phyloP scores from a whole-genome alignment of 2,113 vertebrate species.

The Oreotragus oreotragus region DNA sequence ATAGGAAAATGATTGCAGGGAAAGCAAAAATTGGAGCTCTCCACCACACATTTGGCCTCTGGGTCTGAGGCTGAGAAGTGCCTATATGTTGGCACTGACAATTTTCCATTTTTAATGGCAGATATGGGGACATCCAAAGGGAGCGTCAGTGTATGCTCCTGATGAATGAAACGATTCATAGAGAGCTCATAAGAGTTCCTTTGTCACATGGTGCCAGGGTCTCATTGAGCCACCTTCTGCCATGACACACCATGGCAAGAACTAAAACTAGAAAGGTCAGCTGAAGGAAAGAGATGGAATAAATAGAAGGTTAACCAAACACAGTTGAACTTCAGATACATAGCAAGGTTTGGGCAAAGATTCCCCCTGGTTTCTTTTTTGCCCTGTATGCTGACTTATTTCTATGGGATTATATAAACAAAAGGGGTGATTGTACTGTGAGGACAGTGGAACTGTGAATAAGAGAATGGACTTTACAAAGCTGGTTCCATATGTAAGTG shows the following conservation, averaged over 20 bases:
- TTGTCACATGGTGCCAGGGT: constrained; percentile 35
- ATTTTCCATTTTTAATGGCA: not conserved
- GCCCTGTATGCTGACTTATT: not conserved
- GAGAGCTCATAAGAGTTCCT: not conserved
- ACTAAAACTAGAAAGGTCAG: constrained; percentile 43
- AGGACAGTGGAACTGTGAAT: not conserved
- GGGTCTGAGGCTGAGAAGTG: not conserved
- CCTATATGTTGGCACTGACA: not conserved
- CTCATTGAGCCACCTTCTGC: not conserved
- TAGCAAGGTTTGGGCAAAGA: not conserved
- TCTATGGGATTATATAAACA: constrained; percentile 1
- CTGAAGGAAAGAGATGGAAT: constrained; percentile 22
- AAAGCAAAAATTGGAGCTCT: not conserved
- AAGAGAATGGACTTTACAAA: not conserved
- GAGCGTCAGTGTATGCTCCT: not conserved
- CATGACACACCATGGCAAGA: not conserved
- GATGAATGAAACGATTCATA: constrained; percentile 54
- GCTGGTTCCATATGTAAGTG: not conserved
- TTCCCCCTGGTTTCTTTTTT: not conserved
- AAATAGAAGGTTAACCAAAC: constrained; percentile 64
- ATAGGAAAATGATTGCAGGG: not conserved
- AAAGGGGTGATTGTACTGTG: not conserved
- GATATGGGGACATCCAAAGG: not conserved
- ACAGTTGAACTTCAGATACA: constrained; percentile 23
- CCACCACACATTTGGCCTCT: not conserved